Percentiles rank a stretch among this genome's conserved stretches.
phyloP scores from a whole-genome alignment of 1,140 invertebrate genomes.

The Platorchestia sp. region DNA sequence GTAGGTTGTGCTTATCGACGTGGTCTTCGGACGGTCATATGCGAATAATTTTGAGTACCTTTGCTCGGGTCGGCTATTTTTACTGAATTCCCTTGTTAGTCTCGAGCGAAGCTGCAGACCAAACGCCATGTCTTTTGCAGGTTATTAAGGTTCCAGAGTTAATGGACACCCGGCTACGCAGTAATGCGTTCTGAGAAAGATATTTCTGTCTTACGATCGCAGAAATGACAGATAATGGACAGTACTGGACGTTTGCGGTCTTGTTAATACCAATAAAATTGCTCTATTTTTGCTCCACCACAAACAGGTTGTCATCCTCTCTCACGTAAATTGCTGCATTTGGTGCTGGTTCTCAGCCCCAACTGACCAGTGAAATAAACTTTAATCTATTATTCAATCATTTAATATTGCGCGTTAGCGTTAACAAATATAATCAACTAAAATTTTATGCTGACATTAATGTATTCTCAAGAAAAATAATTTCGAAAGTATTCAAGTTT shows the following conservation, averaged over 20 bases:
- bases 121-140: neutral
- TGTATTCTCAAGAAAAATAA: neutral
- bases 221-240: neutral
- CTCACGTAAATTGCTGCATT: neutral
- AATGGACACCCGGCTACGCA: neutral
- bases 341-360: neutral
- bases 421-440: neutral
- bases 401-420: neutral
- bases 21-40: neutral
- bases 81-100: neutral
- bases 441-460: neutral
- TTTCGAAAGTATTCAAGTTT: neutral
- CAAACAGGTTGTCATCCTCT: neutral
- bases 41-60: neutral
- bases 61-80: neutral
- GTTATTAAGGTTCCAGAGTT: neutral
- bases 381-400: neutral
- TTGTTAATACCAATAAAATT: slow-evolving; percentile 11
- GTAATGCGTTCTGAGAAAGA: neutral
- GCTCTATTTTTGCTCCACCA: neutral
- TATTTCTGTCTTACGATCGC: neutral
- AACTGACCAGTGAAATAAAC: neutral
- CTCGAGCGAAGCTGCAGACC: neutral
- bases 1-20: too few species aligned
- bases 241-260: slow-evolving; percentile 5